Evolutionary conservation across 2,797 vertebrate genomes (phyloP), one percentile per base, ranked within the genome.

Genomic region (Lepidocolaptes lacrymiger): DNA sequence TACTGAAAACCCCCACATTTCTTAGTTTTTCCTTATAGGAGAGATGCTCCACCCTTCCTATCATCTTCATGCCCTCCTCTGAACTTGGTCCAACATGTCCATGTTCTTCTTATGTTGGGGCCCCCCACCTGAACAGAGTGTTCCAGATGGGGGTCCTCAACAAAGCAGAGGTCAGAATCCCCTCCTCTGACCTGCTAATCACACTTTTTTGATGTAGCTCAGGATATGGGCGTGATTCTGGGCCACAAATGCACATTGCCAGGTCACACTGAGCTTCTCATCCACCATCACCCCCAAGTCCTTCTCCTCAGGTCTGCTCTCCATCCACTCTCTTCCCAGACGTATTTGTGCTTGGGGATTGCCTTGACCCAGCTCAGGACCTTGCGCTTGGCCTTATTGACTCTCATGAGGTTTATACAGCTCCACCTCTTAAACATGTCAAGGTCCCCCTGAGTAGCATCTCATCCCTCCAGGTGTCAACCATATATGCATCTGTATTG

Each of bases 361-460:
- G 19, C 15, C 21, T 39, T 41, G 30, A 16, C 22, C 7, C 34
- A 27, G 2, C 9, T 36, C 14, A 68, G 19, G 12, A 13, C 34
- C 24, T 34, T 34, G 14, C 48, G 34, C 37, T 63, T 23, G 48
- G 32, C 17, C 22, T 23, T 48, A 22, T 2, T 34, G 14, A 36
- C 14, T 4, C 21, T 23, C 30, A 34, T 0, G 0, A 19, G 9
- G 34, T 75, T 54, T 14, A 32, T 11, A 36, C 12, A 13, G 30
- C 6, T 15, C 12, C 30, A 7, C 12, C 10, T 41, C 46, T 54
- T 24, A 54, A 36, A 12, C 10, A 14, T 61, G 28, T 23, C 2
- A 3, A 10, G 23, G 10, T 27, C 30, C 12, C 14, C 54, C 30
- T 27, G 48, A 14, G 32, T 41, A 15, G 26, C 34, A 41, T 9